phyloP scores from a whole-genome alignment of 2,797 vertebrate species.

The Sorex maritimensis region DNA sequence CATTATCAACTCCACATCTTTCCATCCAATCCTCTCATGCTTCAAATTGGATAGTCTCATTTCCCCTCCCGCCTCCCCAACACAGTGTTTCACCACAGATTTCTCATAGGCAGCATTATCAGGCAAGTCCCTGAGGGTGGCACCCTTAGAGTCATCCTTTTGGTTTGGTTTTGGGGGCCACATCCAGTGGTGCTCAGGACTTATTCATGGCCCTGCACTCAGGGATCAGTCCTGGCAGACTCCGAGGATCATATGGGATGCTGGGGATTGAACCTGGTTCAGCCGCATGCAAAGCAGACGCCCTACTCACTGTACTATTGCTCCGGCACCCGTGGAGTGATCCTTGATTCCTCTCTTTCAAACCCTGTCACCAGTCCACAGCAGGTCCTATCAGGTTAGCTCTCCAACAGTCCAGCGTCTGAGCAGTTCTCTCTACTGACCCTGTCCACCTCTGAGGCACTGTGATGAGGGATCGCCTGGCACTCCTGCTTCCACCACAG shows the following conservation, averaged over 20 bases:
- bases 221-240: too few species aligned
- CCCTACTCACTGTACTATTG: too few species aligned
- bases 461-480: background rate
- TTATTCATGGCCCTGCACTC: too few species aligned
- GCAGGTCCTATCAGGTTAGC: background rate
- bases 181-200: too few species aligned
- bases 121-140: background rate
- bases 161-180: too few species aligned
- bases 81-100: background rate
- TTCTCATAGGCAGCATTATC: background rate
- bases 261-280: too few species aligned
- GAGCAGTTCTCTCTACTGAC: background rate
- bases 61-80: too few species aligned
- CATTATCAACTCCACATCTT: background rate
- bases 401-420: background rate
- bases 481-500: background rate
- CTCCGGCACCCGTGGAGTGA: background rate
- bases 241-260: too few species aligned
- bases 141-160: background rate
- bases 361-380: background rate
- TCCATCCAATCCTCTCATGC: background rate
- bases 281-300: too few species aligned
- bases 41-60: background rate
- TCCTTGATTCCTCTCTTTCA: background rate
- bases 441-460: fast-evolving